A percentile compares a stretch with the other conserved stretches of the same genome.
phyloP scores from a whole-genome alignment of 2,113 vertebrate species.

The Onychorhynchus coronatus region DNA sequence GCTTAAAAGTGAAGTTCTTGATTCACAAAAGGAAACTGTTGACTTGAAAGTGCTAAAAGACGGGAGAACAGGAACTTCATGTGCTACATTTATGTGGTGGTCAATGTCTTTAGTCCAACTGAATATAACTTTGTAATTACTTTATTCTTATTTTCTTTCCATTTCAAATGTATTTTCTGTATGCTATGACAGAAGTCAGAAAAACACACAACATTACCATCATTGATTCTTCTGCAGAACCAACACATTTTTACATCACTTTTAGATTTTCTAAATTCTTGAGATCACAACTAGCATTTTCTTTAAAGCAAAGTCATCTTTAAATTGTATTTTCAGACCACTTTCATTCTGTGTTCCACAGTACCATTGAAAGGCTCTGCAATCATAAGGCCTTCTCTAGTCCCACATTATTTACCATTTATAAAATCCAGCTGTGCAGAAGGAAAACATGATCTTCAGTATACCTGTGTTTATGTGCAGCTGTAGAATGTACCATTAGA shows the following conservation, averaged over 20 bases:
- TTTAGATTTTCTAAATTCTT: not conserved
- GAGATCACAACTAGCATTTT: not conserved
- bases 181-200: not conserved
- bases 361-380: not conserved
- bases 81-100: not conserved
- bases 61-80: not conserved
- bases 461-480: not conserved
- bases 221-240: not conserved
- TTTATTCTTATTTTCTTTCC: not conserved
- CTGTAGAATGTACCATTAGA: not conserved
- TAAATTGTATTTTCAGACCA: not conserved
- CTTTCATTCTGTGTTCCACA: not conserved
- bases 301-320: not conserved
- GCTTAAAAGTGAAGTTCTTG: not conserved
- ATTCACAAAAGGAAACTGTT: not conserved
- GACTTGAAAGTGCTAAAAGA: not conserved
- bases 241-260: not conserved
- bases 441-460: not conserved
- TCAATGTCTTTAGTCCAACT: not conserved
- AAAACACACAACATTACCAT: not conserved
- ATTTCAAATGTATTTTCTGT: not conserved
- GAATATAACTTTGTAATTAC: not conserved
- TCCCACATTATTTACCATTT: not conserved
- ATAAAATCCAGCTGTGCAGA: not conserved
- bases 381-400: not conserved